Evolutionary conservation across 2,113 vertebrate genomes (phyloP), one percentile per base, ranked within the genome.

Genomic region (Leuciscus idus): DNA sequence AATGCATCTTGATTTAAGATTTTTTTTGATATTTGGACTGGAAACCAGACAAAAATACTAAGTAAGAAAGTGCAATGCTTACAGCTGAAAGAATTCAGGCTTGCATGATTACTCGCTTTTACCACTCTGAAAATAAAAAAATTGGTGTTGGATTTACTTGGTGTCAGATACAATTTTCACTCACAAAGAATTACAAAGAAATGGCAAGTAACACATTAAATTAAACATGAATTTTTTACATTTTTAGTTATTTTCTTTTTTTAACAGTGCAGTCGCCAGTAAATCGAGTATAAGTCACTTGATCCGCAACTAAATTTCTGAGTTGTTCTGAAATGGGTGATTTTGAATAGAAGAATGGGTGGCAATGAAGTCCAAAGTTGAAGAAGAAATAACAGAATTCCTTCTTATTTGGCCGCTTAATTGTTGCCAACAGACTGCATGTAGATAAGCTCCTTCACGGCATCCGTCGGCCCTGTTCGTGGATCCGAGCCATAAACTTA

Each of bases 401-500:
- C 88, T 92, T 93, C 90, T 92, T 92, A 91, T 91, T 92, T 91
- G 90, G 89, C 85, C 11, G 1, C 92, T 93, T 92, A 91, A 94
- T 95, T 93, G 92, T 95, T 93, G 89, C 92, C 55, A 89, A 93
- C 92, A 93, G 94, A 91, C 93, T 94, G 93, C 90, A 75, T 92
- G 91, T 92, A 91, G 93, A 95, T 91, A 94, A 92, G 90, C 81
- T 70, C 90, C 91, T 93, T 94, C 75, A 87, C 91, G 92, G 91
- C 85, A 86, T 87, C 78, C 92, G 8, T 94, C 94, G 93, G 93
- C 90, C 87, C 93, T 96, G 93, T 95, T 94, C 94, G 94, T 95
- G 93, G 94, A 93, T 89, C 84, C 87, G 85, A 90, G 94, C 95
- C 95, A 94, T 92, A 92, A 94, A 95, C 93, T 91, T 91, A 94